Conservation (phyloP, 2,797 vertebrate species). For the Lepilemur septentrionalis region DNA sequence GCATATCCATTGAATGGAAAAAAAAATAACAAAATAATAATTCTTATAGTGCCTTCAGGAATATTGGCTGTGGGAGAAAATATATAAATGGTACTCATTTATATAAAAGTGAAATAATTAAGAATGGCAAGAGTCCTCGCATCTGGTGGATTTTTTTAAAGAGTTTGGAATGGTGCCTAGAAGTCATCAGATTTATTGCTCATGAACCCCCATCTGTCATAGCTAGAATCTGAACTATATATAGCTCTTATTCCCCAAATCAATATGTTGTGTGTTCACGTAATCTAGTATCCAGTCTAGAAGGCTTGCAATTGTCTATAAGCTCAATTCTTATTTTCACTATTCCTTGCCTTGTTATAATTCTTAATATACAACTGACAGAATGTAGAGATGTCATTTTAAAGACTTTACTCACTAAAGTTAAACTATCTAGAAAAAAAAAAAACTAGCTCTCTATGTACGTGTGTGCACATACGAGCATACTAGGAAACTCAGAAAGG, state of each 20-base stretch:
- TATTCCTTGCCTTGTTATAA: constrained; percentile 58
- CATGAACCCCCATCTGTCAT: constrained; percentile 78
- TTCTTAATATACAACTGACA: constrained; percentile 71
- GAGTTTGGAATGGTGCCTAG: constrained; percentile 75
- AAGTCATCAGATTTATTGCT: constrained; percentile 77
- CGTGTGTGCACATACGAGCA: accelerated
- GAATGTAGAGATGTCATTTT: constrained; percentile 49
- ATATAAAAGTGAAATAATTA: constrained; percentile 68
- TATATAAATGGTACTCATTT: constrained; percentile 64
- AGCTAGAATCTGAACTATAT: constrained; percentile 69
- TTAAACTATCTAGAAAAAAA: not conserved
- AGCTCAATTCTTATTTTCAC: constrained; percentile 69
- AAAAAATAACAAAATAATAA: constrained; percentile 62
- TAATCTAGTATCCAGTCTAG: constrained; percentile 68
- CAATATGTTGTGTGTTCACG: constrained; percentile 71
- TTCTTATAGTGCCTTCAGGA: constrained; percentile 44
- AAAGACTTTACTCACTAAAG: constrained; percentile 30
- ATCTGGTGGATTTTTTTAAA: constrained; percentile 72
- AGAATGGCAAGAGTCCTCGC: constrained; percentile 68
- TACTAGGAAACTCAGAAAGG: not conserved
- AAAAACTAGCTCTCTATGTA: not conserved
- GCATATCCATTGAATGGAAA: constrained; percentile 40
- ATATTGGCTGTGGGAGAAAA: constrained; percentile 62
- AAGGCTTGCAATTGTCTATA: constrained; percentile 55
- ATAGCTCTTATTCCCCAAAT: constrained; percentile 72